Base-by-base conservation (phyloP, 2,888 invertebrate species). In the Rugalucina vietnamica region DNA sequence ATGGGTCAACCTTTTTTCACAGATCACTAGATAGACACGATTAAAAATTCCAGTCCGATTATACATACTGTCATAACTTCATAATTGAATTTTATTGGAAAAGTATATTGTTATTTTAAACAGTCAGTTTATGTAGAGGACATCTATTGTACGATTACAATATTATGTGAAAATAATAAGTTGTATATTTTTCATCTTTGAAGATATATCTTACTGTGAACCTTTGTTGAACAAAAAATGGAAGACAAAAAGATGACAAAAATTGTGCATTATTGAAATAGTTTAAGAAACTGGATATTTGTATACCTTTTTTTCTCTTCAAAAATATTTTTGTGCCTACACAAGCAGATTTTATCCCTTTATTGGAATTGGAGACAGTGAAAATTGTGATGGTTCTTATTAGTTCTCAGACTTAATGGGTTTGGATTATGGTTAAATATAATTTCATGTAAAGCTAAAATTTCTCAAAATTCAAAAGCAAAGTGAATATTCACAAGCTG, bases 61-160 rank as follows among this genome's bases (percentile, higher is more conserved):
- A 65, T n/a, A 34, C 34, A 65, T 34, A 24, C 65, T 24, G 21
- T 65, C 65, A 65, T 65, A 65, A 65, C 65, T 65, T 65, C 32
- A 34, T 34, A 65, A 34, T 65, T 32, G 34, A 65, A 10, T 65
- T 65, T 65, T 34, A 34, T 65, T 32, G 65, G 34, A 57, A 65
- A 65, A 65, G 34, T 65, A 18, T 65, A 65, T 65, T 65, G 65
- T 65, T 24, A 65, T 65, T 65, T 60, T 43, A 43, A 43, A 43
- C 18, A 43, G 43, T 43, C 43, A 43, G 43, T 43, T 43, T 43
- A 43, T 43, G 10, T 8, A 43, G 43, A 43, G 43, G 43, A 43
- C 43, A 43, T 43, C 8, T 43, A 43, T 43, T 43, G 18, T 43
- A 8, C 18, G 43, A 8, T 43, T 43, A 43, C 43, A 43, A 43